Evolutionary conservation across 1,140 invertebrate species (phyloP).

Genomic region (Drosophila kohkoa): DNA sequence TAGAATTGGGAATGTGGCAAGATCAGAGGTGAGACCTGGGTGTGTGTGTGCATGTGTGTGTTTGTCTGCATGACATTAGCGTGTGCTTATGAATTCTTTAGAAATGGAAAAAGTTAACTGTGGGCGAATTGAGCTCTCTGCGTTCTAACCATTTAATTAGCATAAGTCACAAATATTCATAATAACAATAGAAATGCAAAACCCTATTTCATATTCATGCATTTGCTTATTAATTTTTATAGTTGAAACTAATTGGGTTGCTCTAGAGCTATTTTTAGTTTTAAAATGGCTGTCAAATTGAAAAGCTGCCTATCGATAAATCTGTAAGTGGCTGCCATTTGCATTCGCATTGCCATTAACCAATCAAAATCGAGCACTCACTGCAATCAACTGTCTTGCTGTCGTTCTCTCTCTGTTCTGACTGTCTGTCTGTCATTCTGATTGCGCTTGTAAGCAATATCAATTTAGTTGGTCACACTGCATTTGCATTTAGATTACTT

Average conservation of each 20-base stretch:
- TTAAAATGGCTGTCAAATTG: not conserved
- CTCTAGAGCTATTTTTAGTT: not conserved
- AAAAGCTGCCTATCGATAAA: not conserved
- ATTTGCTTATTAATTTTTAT: constrained; percentile 4
- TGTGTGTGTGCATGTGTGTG: not conserved
- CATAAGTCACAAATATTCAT: constrained; percentile 6
- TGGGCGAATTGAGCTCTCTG: constrained; percentile 19
- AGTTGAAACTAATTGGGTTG: not conserved
- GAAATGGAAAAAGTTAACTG: constrained; percentile 50
- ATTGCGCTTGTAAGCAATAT: constrained; percentile 6
- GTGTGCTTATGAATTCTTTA: constrained; percentile 77
- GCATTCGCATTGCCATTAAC: not conserved
- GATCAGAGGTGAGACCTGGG: constrained; percentile 23
- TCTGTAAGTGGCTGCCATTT: not conserved
- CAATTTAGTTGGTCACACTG: constrained; percentile 50
- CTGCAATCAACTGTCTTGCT: not conserved
- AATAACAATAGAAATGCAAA: constrained; percentile 16
- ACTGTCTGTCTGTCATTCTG: not conserved
- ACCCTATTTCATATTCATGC: not conserved
- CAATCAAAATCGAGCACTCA: constrained; percentile 4
- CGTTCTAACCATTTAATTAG: not conserved
- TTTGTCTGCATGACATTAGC: constrained; percentile 52
- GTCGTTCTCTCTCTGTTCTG: not conserved
- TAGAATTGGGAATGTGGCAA: constrained; percentile 45
- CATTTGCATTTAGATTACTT: constrained; percentile 60